Percentiles rank a stretch among this genome's conserved stretches.
phyloP scores from a whole-genome alignment of 2,797 vertebrate species.

The Sebastes alutus region DNA sequence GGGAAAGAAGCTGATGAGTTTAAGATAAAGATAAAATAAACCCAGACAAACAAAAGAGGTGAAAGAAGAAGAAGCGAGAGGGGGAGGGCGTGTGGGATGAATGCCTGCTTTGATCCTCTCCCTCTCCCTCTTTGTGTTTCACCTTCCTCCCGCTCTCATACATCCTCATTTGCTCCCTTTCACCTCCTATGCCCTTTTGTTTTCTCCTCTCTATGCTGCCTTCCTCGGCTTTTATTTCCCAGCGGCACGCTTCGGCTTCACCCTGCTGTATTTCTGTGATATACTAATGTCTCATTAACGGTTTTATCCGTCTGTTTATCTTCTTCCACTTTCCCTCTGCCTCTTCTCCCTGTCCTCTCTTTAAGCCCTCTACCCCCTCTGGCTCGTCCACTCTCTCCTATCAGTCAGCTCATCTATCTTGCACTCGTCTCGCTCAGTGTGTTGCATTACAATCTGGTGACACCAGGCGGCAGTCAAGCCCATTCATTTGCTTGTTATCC shows the following conservation, averaged over 20 bases:
- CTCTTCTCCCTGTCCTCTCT: conserved; percentile 40
- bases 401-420: conserved; percentile 28
- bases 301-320: conserved; percentile 61
- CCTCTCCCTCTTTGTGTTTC: conserved; percentile 31
- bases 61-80: background rate
- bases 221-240: conserved; percentile 59
- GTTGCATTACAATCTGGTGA: conserved; percentile 44
- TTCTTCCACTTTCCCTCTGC: conserved; percentile 18
- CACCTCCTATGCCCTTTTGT: conserved; percentile 22
- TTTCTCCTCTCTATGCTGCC: conserved; percentile 15
- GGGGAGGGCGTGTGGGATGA: conserved; percentile 19
- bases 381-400: conserved; percentile 38
- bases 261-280: conserved; percentile 35
- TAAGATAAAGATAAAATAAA: conserved; percentile 47
- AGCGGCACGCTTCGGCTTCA: conserved; percentile 22
- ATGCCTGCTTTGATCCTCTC: conserved; percentile 56
- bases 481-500: conserved; percentile 29
- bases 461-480: conserved; percentile 72
- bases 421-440: background rate
- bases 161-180: conserved; percentile 49
- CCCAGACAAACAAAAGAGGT: conserved; percentile 30
- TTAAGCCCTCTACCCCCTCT: conserved; percentile 26
- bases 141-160: conserved; percentile 42
- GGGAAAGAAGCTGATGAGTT: conserved; percentile 6
- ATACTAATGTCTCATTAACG: conserved; percentile 67